phyloP scores from a whole-genome alignment of 2,113 vertebrate species.

The Ceyx margarethae region DNA sequence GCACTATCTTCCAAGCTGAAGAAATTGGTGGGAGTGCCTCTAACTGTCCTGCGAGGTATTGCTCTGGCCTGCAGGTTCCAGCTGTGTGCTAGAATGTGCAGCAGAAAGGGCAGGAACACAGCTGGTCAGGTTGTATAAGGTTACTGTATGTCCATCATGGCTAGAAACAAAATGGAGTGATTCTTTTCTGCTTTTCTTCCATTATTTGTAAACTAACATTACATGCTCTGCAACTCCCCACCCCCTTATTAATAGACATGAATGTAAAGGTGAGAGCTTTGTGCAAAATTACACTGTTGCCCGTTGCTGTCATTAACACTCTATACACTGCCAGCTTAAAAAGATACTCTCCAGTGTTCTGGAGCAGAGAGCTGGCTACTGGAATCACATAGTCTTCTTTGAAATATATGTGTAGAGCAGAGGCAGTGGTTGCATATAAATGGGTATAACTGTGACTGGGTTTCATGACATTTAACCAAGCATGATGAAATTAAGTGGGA shows the following conservation, averaged over 20 bases:
- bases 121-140: background rate
- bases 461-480: background rate
- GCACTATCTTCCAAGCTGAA: background rate
- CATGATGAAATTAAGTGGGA: background rate
- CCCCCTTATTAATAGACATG: background rate
- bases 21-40: background rate
- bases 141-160: background rate
- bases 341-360: background rate
- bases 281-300: background rate
- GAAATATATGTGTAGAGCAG: background rate
- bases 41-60: background rate
- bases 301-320: background rate
- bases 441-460: background rate
- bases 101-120: background rate
- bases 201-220: background rate
- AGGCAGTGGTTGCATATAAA: background rate
- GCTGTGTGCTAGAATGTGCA: background rate
- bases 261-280: background rate
- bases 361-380: background rate
- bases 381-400: background rate
- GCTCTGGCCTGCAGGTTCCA: background rate
- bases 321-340: background rate
- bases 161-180: background rate
- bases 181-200: background rate
- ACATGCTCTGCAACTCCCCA: background rate